Evolutionary conservation across 1,140 invertebrate genomes (phyloP), one percentile per base, ranked within the genome.

Genomic region (Cryptotermes secundus): DNA sequence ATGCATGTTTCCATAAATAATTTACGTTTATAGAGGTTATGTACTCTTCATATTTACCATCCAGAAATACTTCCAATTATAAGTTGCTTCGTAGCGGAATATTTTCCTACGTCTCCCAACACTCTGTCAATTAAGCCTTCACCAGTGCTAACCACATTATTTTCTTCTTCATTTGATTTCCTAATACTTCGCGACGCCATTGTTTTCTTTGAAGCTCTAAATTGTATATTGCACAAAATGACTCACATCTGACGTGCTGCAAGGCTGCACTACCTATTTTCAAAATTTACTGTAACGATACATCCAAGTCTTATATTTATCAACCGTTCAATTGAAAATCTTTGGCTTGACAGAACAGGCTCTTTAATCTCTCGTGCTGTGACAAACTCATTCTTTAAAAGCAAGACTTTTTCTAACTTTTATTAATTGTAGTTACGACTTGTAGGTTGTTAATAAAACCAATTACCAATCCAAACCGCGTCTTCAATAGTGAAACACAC

Each of bases 31-130:
- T n/a, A n/a, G n/a, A n/a, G n/a, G n/a, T n/a, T n/a, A n/a, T n/a
- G n/a, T n/a, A n/a, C n/a, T n/a, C n/a, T n/a, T 45, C 82, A 83
- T 86, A 88, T 89, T 89, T 92, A 97, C 96, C 96, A 98, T 94
- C 97, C 97, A 87, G 96, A 95, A 42, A 94, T 92, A 85, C 94
- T 95, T 85, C 97, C 97, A 89, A 98, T 93, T 86, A 95, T 89
- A 82, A 98, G 92, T 91, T 98, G 97, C 90, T 97, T 97, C 1
- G 96, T 94, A 35, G 96, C 94, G 19, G 96, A 96, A 81, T 92
- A 94, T 89, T 96, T 96, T 84, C 94, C 94, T 83, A 97, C 93
- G 89, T 97, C 96, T 42, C 92, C 92, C 81, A 96, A 89, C 83
- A 95, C 91, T 90, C 93, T 94, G 84, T 96, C 94, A 81, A 96